Percentiles rank a stretch among this genome's conserved stretches.
Conservation (phyloP, 2,797 vertebrate genomes). For the Thunnus albacares region DNA sequence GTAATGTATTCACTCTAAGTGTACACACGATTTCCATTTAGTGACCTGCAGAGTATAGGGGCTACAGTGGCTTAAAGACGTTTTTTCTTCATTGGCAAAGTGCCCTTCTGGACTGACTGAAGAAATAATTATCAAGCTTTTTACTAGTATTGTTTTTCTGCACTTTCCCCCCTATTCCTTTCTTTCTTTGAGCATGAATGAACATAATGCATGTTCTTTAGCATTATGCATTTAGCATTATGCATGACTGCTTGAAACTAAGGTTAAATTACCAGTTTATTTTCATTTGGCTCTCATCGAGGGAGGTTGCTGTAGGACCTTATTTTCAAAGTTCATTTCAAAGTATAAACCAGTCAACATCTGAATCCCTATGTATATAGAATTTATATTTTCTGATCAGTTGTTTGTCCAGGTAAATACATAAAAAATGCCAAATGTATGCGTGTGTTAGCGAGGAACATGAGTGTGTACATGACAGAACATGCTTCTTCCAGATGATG, state of each 20-base stretch:
- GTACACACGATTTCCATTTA: conserved; percentile 65
- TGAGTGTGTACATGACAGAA: background rate
- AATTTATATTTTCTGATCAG: background rate
- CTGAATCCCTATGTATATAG: background rate
- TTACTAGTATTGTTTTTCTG: background rate
- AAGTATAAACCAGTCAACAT: background rate
- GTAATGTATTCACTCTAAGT: conserved; percentile 60
- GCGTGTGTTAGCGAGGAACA: background rate
- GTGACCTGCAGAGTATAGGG: conserved; percentile 54
- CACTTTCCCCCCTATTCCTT: too few species aligned
- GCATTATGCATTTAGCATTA: background rate
- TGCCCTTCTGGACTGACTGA: conserved; percentile 14
- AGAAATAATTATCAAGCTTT: conserved; percentile 13
- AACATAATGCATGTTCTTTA: background rate
- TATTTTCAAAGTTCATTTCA: background rate
- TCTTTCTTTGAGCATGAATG: background rate
- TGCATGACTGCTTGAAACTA: background rate
- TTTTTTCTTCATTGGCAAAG: conserved; percentile 10
- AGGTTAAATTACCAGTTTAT: background rate
- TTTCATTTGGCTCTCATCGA: background rate
- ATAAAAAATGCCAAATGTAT: background rate
- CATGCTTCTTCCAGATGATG: background rate
- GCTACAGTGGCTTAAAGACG: background rate
- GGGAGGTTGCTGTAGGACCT: too few species aligned
- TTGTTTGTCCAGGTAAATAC: background rate